Conservation (phyloP, 2,797 vertebrate genomes). For the Geotrypetes seraphini region DNA sequence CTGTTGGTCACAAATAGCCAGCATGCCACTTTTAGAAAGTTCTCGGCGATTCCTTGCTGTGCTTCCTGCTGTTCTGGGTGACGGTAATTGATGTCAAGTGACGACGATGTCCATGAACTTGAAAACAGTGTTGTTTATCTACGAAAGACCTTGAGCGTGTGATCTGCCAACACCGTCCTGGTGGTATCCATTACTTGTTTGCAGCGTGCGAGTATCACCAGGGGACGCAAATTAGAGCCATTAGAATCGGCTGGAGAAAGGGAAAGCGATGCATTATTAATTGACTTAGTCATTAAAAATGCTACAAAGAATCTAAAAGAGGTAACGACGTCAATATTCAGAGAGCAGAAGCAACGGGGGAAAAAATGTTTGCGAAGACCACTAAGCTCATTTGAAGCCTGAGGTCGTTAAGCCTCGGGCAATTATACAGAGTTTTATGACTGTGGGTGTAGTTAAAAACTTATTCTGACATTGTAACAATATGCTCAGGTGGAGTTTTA, state of each 20-base stretch:
- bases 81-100: conserved; percentile 15
- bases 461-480: conserved; percentile 1
- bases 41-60: background rate
- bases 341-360: conserved; percentile 40
- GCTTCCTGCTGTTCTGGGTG: conserved; percentile 10
- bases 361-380: conserved; percentile 3
- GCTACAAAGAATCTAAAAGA: conserved; percentile 47
- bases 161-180: conserved; percentile 16
- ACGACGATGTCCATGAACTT: conserved; percentile 18
- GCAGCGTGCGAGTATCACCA: conserved; percentile 33
- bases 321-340: conserved; percentile 58
- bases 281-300: conserved; percentile 61
- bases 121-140: conserved; percentile 26
- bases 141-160: conserved; percentile 28
- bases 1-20: no score
- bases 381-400: conserved; percentile 7
- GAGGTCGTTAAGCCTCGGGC: conserved; percentile 14
- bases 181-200: conserved; percentile 41
- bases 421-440: conserved; percentile 10
- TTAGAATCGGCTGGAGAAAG: conserved; percentile 47
- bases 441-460: background rate
- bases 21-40: background rate
- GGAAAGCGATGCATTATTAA: conserved; percentile 61
- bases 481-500: background rate
- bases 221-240: conserved; percentile 50